Base-by-base conservation (phyloP, 2,113 vertebrate genomes). In the Chamaetylas fuelleborni region DNA sequence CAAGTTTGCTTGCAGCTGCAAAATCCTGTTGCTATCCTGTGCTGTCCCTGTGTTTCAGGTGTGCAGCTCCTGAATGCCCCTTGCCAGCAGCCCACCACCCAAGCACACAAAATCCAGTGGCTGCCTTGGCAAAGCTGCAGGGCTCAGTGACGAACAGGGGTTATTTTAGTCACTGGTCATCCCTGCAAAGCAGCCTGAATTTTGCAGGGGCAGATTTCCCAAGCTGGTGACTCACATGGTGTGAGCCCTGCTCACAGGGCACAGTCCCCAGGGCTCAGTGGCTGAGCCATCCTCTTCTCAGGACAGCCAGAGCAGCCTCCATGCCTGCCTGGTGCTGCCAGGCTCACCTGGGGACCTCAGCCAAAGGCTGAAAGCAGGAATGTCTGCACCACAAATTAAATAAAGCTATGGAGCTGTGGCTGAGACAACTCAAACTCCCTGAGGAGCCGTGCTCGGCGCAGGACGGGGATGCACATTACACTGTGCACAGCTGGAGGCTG, bases 111-210 rank as follows among this genome's bases (percentile, higher is more conserved):
- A 51, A 74, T 7, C 48, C 4, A 17, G 20, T 5, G 7, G 48
- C 19, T 71, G 11, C 48, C 17, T 51, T 40, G 45, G 40, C 25
- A 40, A 57, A 91, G 61, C 48, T n/a, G 24, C 36, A 26, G 48
- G 84, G 45, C 18, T 61, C 14, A 2, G 56, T 9, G 36, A 53
- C 1, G 2, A 56, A 8, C 1, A 1, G 33, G 26, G 3, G 0
- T 6, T 71, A 38, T 90, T 81, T 91, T 79, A 53, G 56, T 19
- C 8, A 2, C 43, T 69, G 81, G 72, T 45, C 53, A 84, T 19
- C 78, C 48, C 33, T 79, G 40, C 22, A 67, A 43, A 40, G 47
- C 2, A 1, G 9, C 28, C 43, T 22, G 80, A 84, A 47, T 38
- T 62, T 71, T 72, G 22, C 81, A 87, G 78, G 65, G 60, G 24